Evolutionary conservation across 2,797 vertebrate genomes (phyloP).

Genomic region (Ceryle rudis): DNA sequence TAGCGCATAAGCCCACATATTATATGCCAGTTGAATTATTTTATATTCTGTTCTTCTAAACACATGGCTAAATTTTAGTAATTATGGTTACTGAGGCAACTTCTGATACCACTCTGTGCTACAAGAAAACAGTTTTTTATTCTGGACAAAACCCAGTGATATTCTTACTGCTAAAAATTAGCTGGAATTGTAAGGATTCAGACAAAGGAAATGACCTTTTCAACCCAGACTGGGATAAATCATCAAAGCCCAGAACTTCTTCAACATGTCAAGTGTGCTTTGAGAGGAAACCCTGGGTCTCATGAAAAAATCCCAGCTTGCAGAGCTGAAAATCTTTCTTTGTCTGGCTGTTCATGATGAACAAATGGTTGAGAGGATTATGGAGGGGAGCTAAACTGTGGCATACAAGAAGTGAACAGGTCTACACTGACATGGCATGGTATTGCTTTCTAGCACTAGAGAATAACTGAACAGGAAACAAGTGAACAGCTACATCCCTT

Average conservation of each 20-base stretch:
- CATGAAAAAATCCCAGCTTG: not conserved
- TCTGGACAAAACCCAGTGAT: not conserved
- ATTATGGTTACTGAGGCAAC: not conserved
- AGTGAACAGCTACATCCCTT: not conserved
- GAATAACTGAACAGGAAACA: not conserved
- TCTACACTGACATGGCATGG: not conserved
- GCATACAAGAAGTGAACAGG: not conserved
- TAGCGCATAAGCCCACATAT: no score
- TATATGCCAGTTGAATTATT: no score
- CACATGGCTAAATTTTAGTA: no score
- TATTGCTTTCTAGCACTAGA: not conserved
- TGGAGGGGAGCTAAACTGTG: not conserved
- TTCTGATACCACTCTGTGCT: not conserved
- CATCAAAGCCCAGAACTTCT: not conserved
- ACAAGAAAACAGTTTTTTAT: not conserved
- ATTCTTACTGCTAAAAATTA: not conserved
- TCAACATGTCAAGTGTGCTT: not conserved
- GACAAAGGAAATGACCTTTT: not conserved
- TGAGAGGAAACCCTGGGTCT: not conserved
- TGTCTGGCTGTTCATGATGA: not conserved
- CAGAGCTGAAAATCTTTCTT: not conserved
- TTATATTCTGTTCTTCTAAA: no score
- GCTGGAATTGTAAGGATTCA: not conserved
- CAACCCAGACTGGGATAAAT: not conserved
- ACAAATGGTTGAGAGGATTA: not conserved